phyloP scores from a whole-genome alignment of 2,888 invertebrate genomes.

The Archips xylosteana region DNA sequence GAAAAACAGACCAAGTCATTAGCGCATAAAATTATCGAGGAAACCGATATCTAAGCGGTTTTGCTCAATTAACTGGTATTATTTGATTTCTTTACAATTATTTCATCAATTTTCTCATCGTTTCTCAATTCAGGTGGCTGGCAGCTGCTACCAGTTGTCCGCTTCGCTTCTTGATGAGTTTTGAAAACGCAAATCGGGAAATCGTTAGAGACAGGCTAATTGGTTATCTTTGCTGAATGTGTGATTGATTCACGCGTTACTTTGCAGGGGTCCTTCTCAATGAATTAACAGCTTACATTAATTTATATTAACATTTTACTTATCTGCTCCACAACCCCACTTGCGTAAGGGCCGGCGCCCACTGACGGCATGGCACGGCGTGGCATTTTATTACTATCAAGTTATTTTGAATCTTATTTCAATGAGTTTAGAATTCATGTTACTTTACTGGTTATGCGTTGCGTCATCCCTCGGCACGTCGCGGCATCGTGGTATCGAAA shows the following conservation, averaged over 20 bases:
- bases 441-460: no score
- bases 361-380: no score
- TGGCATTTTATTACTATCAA: no score
- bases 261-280: no score
- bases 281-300: no score
- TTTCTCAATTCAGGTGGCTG: background rate
- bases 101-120: background rate
- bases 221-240: background rate
- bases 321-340: no score
- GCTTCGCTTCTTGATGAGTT: background rate
- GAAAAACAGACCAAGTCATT: background rate
- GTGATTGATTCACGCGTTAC: background rate
- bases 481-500: no score
- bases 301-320: no score
- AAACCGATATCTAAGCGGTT: conserved; percentile 1
- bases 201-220: background rate
- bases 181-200: background rate
- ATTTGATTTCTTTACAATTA: background rate
- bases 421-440: no score
- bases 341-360: no score
- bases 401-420: no score
- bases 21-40: background rate
- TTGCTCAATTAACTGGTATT: background rate
- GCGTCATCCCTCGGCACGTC: no score
- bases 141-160: background rate